phyloP scores from a whole-genome alignment of 2,888 invertebrate genomes.

The Pandemis heparana region DNA sequence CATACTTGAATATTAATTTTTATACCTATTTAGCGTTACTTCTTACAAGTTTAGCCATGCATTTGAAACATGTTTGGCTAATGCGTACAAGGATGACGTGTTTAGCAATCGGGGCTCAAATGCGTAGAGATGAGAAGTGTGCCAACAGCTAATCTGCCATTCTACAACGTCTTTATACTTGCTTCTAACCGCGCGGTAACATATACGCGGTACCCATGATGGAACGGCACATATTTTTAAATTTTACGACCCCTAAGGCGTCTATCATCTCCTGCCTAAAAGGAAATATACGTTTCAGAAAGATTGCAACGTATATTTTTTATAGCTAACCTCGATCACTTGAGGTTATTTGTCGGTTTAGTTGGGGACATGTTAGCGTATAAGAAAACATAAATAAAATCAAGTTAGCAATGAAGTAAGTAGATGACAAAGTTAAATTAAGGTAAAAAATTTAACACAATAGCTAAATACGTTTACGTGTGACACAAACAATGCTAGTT shows the following conservation, averaged over 20 bases:
- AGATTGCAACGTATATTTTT: conserved; percentile 30
- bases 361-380: neutral
- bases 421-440: neutral
- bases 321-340: conserved; percentile 11
- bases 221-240: conserved; percentile 37
- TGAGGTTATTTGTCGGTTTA: neutral
- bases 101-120: conserved; percentile 28
- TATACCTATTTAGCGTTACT: conserved; percentile 7
- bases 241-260: conserved; percentile 36
- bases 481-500: too few relatives aligned
- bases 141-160: conserved; percentile 30
- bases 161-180: conserved; percentile 27
- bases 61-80: neutral
- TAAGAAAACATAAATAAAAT: neutral
- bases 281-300: conserved; percentile 29
- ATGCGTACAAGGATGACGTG: conserved; percentile 15
- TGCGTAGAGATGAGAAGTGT: conserved; percentile 23
- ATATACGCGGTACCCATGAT: conserved; percentile 18
- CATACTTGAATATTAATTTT: conserved; percentile 35
- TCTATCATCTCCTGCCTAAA: conserved; percentile 38
- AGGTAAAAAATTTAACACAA: neutral
- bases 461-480: too few relatives aligned
- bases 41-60: conserved; percentile 9
- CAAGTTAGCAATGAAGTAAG: neutral
- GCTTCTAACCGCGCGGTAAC: conserved; percentile 9